These are phyloP conservation scores for Nerophis ophidion DNA, from an alignment of 2,113 vertebrate genomes.

Conservation along the genomic window DNA sequence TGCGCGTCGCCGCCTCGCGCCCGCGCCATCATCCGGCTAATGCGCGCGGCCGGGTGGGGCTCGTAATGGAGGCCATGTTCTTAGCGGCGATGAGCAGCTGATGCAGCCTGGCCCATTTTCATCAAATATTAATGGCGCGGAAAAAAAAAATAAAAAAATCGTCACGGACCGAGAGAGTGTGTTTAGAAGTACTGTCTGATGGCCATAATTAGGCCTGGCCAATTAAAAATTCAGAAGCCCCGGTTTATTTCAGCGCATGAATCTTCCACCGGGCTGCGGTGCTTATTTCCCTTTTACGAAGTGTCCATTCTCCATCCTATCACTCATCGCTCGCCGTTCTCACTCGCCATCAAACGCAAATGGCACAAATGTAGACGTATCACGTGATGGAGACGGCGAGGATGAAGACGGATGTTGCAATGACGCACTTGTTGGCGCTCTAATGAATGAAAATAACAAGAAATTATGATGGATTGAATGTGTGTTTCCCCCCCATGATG, in stretches of 20 bases:
- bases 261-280: conserved; percentile 84
- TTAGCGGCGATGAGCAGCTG: conserved; percentile 93
- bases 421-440: conserved; percentile 4
- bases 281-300: conserved; percentile 98
- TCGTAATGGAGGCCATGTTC: conserved; percentile 95
- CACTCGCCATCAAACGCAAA: conserved; percentile 23
- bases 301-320: conserved; percentile 76
- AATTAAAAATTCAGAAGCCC: conserved; percentile 99
- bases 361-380: conserved; percentile 11
- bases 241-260: conserved; percentile 99
- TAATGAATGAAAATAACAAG: neutral
- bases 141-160: conserved; percentile 75
- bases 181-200: conserved; percentile 98
- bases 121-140: conserved; percentile 99
- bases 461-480: neutral
- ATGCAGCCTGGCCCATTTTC: conserved; percentile 98
- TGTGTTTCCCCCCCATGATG: no score
- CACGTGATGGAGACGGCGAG: conserved; percentile 15
- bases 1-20: conserved; percentile 5
- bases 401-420: conserved; percentile 9
- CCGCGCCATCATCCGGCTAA: conserved; percentile 87
- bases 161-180: conserved; percentile 93
- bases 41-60: conserved; percentile 88
- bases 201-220: conserved; percentile 98
- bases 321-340: conserved; percentile 18